Percentiles rank a stretch among this genome's conserved stretches.
These are phyloP conservation scores for Saimiri boliviensis DNA, from an alignment of 2,113 vertebrate genomes.

Conservation along the genomic window DNA sequence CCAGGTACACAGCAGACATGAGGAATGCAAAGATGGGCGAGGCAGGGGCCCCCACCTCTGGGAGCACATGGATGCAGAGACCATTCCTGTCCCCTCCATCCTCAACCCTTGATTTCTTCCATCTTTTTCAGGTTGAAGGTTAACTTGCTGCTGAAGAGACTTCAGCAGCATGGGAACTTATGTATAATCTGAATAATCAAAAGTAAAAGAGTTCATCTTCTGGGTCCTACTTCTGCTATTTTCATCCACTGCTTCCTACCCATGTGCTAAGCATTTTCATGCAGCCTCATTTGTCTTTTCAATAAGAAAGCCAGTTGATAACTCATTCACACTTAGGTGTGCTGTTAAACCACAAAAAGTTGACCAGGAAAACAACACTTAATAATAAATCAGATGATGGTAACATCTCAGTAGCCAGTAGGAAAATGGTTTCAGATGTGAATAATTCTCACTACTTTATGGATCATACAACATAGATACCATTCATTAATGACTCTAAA, in stretches of 20 bases:
- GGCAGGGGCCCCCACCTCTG: rapidly evolving
- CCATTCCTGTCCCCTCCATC: rapidly evolving
- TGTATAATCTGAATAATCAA: no score
- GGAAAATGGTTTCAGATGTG: neutral
- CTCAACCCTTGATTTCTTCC: neutral
- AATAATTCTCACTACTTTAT: neutral
- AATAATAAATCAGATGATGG: neutral
- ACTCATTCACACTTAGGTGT: neutral
- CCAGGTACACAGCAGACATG: rapidly evolving
- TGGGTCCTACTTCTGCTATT: neutral
- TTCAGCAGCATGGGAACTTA: neutral
- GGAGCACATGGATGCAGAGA: rapidly evolving
- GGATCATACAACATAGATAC: neutral
- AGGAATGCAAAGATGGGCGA: rapidly evolving
- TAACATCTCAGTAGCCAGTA: neutral
- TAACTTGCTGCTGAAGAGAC: neutral
- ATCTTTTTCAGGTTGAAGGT: neutral
- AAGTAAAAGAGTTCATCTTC: neutral
- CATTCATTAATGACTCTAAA: neutral
- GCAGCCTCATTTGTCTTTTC: neutral
- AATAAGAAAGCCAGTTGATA: slow-evolving; percentile 3
- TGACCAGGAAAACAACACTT: neutral
- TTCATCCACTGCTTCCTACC: neutral
- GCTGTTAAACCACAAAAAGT: neutral
- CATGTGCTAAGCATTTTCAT: neutral